Base-by-base conservation (phyloP, 64 coral and sea anemone species). In the Montipora efflorescens region DNA sequence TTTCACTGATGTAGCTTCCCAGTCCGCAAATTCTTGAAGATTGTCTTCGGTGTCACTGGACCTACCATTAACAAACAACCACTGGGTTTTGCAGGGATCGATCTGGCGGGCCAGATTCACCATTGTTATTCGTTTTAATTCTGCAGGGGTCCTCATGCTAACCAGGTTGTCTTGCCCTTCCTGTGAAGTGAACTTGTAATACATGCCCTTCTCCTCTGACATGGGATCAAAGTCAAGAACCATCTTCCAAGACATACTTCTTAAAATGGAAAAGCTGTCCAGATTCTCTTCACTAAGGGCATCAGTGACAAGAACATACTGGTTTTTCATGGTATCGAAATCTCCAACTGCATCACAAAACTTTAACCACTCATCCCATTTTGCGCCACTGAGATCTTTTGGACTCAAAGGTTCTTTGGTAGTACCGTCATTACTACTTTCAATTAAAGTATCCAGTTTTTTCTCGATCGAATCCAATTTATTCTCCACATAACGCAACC, bases 61-160 rank as follows among this genome's bases (percentile, higher is more conserved):
- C 46, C 95, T 90, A 15, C 95, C 95, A 81, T 96, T 96, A 0
- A 96, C 95, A 87, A 96, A 96, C 11, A 96, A 1, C 95, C 95
- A 96, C 11, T 93, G 75, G 7, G 59, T 87, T 23, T 96, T 96
- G 1, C 84, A 55, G 3, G 66, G 68, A 84, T 96, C 95, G 1
- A 96, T 82, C 16, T 93, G 81, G 19, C 87, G 87, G 5, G 76
- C 50, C 44, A 96, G 81, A 67, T 52, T 81, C 18, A 3, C 79
- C 52, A 83, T 93, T 7, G 89, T 57, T 2, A 5, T 7, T 74
- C 57, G 36, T 0, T 75, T 88, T 13, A 96, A 13, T 19, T 96
- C 95, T 75, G 88, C 91, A 4, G 95, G 95, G 0, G 95, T 96
- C 1, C 90, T 28, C 95, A 96, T 93, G 75, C 79, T 90, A 3